Evolutionary conservation across 2,797 vertebrate species (phyloP).

Genomic region (Triplophysa bombifrons): DNA sequence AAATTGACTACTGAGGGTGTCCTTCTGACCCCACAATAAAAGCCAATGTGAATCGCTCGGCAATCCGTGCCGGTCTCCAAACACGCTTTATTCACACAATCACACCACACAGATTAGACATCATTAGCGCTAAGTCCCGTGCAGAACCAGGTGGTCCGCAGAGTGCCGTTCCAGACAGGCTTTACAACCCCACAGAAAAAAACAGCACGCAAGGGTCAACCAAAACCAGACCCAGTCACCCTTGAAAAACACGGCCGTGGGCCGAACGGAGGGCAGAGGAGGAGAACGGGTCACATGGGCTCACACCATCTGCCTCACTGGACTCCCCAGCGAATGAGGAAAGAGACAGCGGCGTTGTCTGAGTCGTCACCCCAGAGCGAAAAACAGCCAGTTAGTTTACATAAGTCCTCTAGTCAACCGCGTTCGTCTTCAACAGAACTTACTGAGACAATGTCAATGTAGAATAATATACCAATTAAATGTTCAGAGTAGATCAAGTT

Average conservation of each 20-base stretch:
- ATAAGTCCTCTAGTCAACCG: neutral
- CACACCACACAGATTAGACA: constrained; percentile 9
- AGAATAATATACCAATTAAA: neutral
- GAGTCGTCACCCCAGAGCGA: neutral
- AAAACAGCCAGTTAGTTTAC: constrained; percentile 4
- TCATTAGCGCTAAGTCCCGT: neutral
- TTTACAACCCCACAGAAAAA: constrained; percentile 10
- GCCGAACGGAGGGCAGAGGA: neutral
- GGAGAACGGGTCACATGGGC: constrained; percentile 31
- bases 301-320: constrained; percentile 39
- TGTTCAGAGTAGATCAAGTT: too few species aligned
- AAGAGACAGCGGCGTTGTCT: neutral
- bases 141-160: constrained; percentile 4
- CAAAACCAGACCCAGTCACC: constrained; percentile 34
- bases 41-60: neutral
- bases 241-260: constrained; percentile 36
- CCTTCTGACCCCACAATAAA: neutral
- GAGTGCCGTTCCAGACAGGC: constrained; percentile 30
- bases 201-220: neutral
- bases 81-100: neutral
- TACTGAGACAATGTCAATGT: neutral
- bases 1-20: neutral
- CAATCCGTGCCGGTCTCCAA: neutral
- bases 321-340: constrained; percentile 11
- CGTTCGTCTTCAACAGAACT: neutral